Conservation (phyloP, 2,113 vertebrate genomes). For the Heloderma charlesbogerti region DNA sequence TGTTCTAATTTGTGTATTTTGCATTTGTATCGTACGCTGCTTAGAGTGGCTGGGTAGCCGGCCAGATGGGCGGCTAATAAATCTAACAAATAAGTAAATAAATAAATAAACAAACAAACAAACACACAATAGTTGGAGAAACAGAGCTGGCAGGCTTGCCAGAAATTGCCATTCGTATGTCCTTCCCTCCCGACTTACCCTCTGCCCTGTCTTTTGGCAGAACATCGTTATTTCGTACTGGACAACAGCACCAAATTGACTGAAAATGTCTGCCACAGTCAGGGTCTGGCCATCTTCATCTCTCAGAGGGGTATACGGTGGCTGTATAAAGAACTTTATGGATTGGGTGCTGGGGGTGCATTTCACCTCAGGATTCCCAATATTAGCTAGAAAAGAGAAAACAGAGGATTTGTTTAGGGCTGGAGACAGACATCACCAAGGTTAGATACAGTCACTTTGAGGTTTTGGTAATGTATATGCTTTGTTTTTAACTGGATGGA, state of each 20-base stretch:
- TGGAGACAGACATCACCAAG: background rate
- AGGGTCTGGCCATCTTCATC: conserved; percentile 24
- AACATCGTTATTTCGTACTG: conserved; percentile 66
- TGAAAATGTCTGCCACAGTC: conserved; percentile 76
- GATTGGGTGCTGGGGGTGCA: conserved; percentile 63
- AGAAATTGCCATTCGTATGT: fast-evolving
- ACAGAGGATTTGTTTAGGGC: background rate
- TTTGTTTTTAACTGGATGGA: no score
- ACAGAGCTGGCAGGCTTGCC: background rate
- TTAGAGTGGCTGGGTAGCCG: no score
- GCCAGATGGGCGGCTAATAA: no score
- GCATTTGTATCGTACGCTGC: no score
- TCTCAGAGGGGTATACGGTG: conserved; percentile 44
- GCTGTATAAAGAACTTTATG: conserved; percentile 69
- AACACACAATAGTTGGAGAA: fast-evolving
- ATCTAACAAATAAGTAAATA: no score
- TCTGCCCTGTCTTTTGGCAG: conserved; percentile 63
- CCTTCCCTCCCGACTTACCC: conserved; percentile 63
- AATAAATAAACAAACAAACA: no score
- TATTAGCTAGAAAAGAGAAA: conserved; percentile 59
- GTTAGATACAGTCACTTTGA: background rate
- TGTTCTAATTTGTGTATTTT: no score
- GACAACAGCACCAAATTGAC: conserved; percentile 22
- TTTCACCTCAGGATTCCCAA: conserved; percentile 73
- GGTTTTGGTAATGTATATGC: background rate